Evolutionary conservation across 2,797 vertebrate genomes (phyloP).

Genomic region (Bradypodion pumilum): DNA sequence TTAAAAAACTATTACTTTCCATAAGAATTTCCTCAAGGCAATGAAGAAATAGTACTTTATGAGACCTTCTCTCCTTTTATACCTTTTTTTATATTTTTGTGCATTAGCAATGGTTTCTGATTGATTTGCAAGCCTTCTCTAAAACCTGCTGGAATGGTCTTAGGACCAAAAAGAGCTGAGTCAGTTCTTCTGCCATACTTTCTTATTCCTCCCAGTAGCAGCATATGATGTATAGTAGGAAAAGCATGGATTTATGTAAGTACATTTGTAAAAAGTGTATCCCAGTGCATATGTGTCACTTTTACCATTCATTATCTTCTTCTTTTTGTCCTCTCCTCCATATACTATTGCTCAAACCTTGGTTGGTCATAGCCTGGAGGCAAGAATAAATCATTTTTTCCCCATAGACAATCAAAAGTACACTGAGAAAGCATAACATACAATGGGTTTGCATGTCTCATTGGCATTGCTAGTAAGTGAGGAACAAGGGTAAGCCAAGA

Average conservation of each 20-base stretch:
- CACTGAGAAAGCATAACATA: constrained; percentile 15
- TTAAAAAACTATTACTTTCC: not conserved
- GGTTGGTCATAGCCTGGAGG: not conserved
- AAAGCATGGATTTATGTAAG: not conserved
- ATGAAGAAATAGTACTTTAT: not conserved
- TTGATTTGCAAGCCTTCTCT: not conserved
- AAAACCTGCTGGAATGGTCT: not conserved
- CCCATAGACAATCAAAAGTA: constrained; percentile 17
- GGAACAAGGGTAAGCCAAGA: constrained; percentile 37
- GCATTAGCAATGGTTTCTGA: not conserved
- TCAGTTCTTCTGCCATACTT: not conserved
- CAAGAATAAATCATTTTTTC: constrained; percentile 24
- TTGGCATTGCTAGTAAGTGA: constrained; percentile 16
- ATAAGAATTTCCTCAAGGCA: not conserved
- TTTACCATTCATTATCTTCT: not conserved
- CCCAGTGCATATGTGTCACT: constrained; percentile 12
- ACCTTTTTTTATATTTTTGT: not conserved
- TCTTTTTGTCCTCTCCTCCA: constrained; percentile 1
- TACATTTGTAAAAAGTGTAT: not conserved
- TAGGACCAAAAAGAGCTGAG: not conserved
- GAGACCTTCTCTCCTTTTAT: too few species aligned
- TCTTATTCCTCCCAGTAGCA: not conserved
- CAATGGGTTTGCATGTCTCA: not conserved
- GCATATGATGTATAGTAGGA: not conserved
- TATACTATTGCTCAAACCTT: constrained; percentile 23